Evolutionary conservation across 2,888 invertebrate genomes (phyloP).

Genomic region (Sinelater perroti): DNA sequence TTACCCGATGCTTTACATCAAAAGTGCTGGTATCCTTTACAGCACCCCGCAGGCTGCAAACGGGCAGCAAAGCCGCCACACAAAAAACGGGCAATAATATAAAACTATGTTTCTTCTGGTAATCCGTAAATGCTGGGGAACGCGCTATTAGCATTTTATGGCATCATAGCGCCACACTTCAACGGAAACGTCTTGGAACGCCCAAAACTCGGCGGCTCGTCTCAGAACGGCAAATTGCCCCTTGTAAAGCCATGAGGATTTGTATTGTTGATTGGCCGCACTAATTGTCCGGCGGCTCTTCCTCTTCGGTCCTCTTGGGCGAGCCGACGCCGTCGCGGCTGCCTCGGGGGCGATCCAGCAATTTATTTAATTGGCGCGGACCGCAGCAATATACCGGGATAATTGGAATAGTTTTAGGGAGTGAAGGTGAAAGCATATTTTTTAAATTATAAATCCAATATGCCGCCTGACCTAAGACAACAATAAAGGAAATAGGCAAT

Average conservation of each 20-base stretch:
- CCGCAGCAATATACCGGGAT: neutral
- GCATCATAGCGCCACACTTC: conserved; percentile 47
- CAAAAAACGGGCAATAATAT: conserved; percentile 41
- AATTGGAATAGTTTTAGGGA: too few relatives aligned
- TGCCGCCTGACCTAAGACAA: too few relatives aligned
- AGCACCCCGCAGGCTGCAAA: conserved; percentile 15
- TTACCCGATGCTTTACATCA: too few relatives aligned
- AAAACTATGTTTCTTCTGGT: conserved; percentile 51
- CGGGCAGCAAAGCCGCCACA: conserved; percentile 16
- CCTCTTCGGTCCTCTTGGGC: neutral
- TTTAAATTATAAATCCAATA: too few relatives aligned
- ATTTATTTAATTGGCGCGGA: too few relatives aligned
- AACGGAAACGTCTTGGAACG: conserved; percentile 47
- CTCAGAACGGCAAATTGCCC: conserved; percentile 44
- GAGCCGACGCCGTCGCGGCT: too few relatives aligned
- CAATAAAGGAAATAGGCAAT: too few relatives aligned
- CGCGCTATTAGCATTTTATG: conserved; percentile 51
- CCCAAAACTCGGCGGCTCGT: conserved; percentile 42
- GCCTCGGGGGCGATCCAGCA: too few relatives aligned
- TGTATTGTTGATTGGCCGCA: conserved; percentile 42
- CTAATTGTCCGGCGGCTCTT: conserved; percentile 42
- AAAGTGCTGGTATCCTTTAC: too few relatives aligned
- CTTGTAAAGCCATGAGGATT: conserved; percentile 47
- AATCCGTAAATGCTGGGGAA: conserved; percentile 46
- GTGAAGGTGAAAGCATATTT: too few relatives aligned